Conservation (phyloP, 2,113 vertebrate genomes). For the Arizona elegans region DNA sequence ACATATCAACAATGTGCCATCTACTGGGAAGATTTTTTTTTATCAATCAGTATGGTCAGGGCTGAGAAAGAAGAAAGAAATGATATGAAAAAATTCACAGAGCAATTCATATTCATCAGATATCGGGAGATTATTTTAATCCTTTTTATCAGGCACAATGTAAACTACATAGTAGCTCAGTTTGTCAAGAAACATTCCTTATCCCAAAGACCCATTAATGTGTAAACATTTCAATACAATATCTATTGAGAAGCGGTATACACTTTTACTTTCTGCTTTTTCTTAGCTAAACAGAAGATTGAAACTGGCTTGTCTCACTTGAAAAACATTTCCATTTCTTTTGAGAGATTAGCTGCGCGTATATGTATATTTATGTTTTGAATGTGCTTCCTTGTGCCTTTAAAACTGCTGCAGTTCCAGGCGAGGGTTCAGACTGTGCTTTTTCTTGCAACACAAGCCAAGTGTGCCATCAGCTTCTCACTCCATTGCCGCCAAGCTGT, state of each 20-base stretch:
- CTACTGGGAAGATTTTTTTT: neutral
- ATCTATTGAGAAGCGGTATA: neutral
- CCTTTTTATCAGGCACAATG: neutral
- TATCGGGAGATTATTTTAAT: conserved; percentile 12
- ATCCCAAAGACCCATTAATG: conserved; percentile 14
- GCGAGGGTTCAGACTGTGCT: neutral
- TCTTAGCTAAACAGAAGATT: neutral
- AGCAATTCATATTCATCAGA: conserved; percentile 32
- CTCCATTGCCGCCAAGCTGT: neutral
- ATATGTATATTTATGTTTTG: neutral
- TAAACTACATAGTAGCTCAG: conserved; percentile 22
- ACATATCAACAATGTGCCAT: neutral
- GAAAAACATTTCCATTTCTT: neutral
- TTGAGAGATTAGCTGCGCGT: neutral
- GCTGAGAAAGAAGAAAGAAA: neutral
- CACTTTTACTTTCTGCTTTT: conserved; percentile 1
- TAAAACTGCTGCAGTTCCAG: neutral
- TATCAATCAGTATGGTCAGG: neutral
- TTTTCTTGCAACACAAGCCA: neutral
- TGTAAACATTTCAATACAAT: conserved; percentile 32
- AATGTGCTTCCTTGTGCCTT: neutral
- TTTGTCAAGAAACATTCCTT: conserved; percentile 25
- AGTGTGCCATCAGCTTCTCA: neutral
- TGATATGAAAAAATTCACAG: neutral
- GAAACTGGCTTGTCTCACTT: neutral